phyloP scores from a whole-genome alignment of 2,888 invertebrate species.

The Epinotia brunnichana region DNA sequence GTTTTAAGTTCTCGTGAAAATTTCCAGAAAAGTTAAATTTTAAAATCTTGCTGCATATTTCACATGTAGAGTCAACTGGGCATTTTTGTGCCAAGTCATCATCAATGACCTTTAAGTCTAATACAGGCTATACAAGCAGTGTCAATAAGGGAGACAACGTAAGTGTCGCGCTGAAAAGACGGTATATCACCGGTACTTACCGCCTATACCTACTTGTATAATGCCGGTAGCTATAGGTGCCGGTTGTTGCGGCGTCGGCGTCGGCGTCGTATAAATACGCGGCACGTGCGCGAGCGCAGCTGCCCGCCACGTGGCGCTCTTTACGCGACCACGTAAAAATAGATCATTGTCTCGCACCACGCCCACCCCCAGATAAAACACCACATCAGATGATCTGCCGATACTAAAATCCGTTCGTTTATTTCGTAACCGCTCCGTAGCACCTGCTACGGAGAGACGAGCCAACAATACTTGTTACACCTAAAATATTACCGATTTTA shows the following conservation, averaged over 20 bases:
- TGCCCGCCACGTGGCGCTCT: conserved; percentile 81
- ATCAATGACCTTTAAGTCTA: no score
- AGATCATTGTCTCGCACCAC: conserved; percentile 81
- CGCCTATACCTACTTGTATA: not conserved
- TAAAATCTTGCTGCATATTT: no score
- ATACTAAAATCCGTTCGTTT: conserved; percentile 70
- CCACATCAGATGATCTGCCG: conserved; percentile 77
- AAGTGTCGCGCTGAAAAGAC: no score
- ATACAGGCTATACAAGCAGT: no score
- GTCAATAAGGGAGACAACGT: no score
- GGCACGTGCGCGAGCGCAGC: conserved; percentile 81
- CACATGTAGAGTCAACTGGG: no score
- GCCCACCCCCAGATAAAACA: conserved; percentile 80
- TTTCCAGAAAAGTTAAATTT: no score
- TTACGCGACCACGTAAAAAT: conserved; percentile 76
- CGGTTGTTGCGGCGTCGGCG: conserved; percentile 54
- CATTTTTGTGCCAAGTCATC: no score
- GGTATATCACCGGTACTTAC: not conserved
- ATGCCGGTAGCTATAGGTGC: conserved; percentile 36
- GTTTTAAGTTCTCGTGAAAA: no score
- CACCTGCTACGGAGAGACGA: conserved; percentile 51
- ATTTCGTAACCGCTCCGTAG: conserved; percentile 64
- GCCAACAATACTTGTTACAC: conserved; percentile 37
- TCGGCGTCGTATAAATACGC: conserved; percentile 72
- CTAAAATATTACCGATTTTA: conserved; percentile 31